phyloP scores from a whole-genome alignment of 2,888 invertebrate species.

The Gymnoscelis rufifasciata region DNA sequence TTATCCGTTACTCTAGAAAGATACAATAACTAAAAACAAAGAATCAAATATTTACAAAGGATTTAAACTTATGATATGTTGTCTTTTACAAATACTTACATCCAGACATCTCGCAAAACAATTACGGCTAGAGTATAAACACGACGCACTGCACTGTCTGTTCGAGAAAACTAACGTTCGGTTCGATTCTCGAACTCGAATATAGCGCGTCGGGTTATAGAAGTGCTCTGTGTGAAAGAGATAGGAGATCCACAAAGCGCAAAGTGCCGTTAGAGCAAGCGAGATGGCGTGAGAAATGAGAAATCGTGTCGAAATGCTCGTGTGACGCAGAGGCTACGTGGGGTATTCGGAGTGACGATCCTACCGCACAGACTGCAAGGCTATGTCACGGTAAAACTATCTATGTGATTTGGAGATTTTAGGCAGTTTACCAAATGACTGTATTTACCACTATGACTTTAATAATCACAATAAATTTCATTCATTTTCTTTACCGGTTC shows the following conservation, averaged over 20 bases:
- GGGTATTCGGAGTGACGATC: background rate
- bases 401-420: too few species aligned
- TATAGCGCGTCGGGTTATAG: background rate
- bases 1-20: too few species aligned
- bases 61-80: too few species aligned
- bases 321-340: constrained; percentile 6
- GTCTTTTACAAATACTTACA: too few species aligned
- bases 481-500: too few species aligned
- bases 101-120: constrained; percentile 46
- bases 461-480: too few species aligned
- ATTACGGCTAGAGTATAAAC: constrained; percentile 1
- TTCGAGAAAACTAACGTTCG: background rate
- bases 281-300: constrained; percentile 10
- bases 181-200: too few species aligned
- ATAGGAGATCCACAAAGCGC: background rate
- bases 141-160: background rate
- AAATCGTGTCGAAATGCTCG: constrained; percentile 15
- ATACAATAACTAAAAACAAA: too few species aligned
- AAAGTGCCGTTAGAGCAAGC: background rate
- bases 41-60: too few species aligned
- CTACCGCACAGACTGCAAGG: background rate
- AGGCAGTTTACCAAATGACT: background rate
- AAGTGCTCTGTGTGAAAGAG: constrained; percentile 2
- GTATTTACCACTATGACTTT: too few species aligned
- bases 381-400: too few species aligned